phyloP scores from a whole-genome alignment of 2,888 invertebrate species.

The Drosophila pegasa region DNA sequence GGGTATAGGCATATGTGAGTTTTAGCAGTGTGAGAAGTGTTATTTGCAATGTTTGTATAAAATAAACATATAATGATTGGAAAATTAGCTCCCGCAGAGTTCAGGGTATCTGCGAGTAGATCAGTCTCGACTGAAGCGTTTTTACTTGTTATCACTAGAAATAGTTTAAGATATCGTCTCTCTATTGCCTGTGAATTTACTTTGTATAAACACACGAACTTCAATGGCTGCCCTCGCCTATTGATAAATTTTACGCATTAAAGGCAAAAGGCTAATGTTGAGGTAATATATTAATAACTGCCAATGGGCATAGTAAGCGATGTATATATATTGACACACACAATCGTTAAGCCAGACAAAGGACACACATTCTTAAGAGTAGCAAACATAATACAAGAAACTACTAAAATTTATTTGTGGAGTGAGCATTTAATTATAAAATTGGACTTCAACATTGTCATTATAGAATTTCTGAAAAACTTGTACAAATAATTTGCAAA shows the following conservation, averaged over 20 bases:
- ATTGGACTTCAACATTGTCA: too few species aligned
- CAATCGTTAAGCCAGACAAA: constrained; percentile 1
- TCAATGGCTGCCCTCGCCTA: constrained; percentile 12
- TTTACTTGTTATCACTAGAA: not conserved
- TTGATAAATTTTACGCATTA: constrained; percentile 4
- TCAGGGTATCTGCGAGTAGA: too few species aligned
- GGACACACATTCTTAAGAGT: too few species aligned
- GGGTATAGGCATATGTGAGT: too few species aligned
- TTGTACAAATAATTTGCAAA: too few species aligned
- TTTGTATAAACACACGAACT: not conserved
- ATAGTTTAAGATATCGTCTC: not conserved
- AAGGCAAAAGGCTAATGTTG: constrained; percentile 5
- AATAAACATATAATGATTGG: too few species aligned
- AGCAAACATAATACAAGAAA: too few species aligned
- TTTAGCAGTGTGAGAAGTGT: too few species aligned
- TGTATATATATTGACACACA: constrained; percentile 19
- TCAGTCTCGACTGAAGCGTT: too few species aligned
- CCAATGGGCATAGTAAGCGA: constrained; percentile 16
- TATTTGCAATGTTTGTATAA: too few species aligned
- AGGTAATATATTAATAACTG: constrained; percentile 20
- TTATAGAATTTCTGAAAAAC: too few species aligned
- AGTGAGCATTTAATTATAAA: not conserved
- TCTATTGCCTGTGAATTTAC: not conserved
- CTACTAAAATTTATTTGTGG: not conserved
- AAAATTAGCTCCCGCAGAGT: too few species aligned